Evolutionary conservation across 2,888 invertebrate genomes (phyloP).

Genomic region (Ctenicera cuprea): DNA sequence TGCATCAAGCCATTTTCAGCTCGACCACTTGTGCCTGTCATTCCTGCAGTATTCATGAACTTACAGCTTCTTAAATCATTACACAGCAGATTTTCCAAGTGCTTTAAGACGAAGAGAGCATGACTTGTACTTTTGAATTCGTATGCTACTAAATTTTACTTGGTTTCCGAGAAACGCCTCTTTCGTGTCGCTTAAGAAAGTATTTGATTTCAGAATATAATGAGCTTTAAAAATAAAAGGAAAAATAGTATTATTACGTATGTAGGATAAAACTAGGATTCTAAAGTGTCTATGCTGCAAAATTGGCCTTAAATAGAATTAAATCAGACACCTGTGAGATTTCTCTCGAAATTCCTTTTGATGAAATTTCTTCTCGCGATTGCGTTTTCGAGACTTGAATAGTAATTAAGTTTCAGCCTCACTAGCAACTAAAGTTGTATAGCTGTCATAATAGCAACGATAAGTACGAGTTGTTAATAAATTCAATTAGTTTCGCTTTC

Average conservation of each 20-base stretch:
- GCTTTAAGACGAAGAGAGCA: slow-evolving; percentile 30
- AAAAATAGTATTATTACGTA: slow-evolving; percentile 6
- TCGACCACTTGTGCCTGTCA: slow-evolving; percentile 25
- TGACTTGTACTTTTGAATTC: slow-evolving; percentile 38
- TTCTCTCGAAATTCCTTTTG: slow-evolving; percentile 20
- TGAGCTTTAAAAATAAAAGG: slow-evolving; percentile 7
- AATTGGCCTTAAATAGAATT: slow-evolving; percentile 28
- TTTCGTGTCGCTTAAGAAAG: slow-evolving; percentile 17
- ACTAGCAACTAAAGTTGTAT: slow-evolving; percentile 11
- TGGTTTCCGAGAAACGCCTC: slow-evolving; percentile 29
- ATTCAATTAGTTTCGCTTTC: background rate
- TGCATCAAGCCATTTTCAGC: slow-evolving; percentile 26
- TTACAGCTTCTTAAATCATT: slow-evolving; percentile 36
- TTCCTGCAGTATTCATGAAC: slow-evolving; percentile 37
- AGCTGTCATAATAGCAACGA: background rate
- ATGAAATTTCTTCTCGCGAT: slow-evolving; percentile 18
- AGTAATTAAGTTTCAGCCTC: slow-evolving; percentile 25
- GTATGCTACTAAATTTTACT: slow-evolving; percentile 34
- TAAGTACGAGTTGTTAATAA: background rate
- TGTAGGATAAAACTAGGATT: background rate
- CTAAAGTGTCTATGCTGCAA: background rate
- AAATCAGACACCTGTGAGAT: slow-evolving; percentile 29
- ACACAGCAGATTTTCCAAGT: slow-evolving; percentile 36
- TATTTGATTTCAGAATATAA: slow-evolving; percentile 10
- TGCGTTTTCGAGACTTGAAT: slow-evolving; percentile 27